Evolutionary conservation across 2,797 vertebrate species (phyloP).

Genomic region (Sebastes minor): DNA sequence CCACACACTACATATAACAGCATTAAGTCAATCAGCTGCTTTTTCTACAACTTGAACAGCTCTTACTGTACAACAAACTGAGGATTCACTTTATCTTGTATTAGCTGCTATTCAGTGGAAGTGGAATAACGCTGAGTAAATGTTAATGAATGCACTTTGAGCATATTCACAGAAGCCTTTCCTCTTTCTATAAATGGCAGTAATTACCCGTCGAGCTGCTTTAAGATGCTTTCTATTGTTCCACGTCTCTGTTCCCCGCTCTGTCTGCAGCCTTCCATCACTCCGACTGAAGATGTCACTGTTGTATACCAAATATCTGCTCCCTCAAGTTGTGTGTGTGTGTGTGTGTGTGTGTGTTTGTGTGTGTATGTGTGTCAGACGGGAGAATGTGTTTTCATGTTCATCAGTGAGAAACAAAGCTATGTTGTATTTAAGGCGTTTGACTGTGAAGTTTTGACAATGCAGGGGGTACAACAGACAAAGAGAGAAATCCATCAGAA

Average conservation of each 20-base stretch:
- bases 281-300: constrained; percentile 83
- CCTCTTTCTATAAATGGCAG: constrained; percentile 68
- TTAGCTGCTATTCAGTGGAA: not conserved
- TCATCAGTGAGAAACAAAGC: constrained; percentile 58
- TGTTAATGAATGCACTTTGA: constrained; percentile 74
- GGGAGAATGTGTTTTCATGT: constrained; percentile 53
- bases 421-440: constrained; percentile 43
- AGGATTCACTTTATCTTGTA: not conserved
- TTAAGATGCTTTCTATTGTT: constrained; percentile 45
- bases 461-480: constrained; percentile 19
- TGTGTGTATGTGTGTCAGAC: not conserved
- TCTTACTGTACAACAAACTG: not conserved
- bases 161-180: constrained; percentile 54
- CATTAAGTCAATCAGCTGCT: constrained; percentile 12
- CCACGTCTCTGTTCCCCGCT: not conserved
- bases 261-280: constrained; percentile 24
- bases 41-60: constrained; percentile 4
- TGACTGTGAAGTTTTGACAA: constrained; percentile 62
- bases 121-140: constrained; percentile 61
- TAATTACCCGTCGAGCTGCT: constrained; percentile 63
- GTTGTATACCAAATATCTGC: constrained; percentile 77
- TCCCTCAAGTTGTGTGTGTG: not conserved
- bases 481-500: constrained; percentile 36
- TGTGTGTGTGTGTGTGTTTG: constrained; percentile 10
- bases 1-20: not conserved